These are phyloP conservation scores for Silurus asotus DNA, from an alignment of 2,113 vertebrate species.

Conservation along the genomic window DNA sequence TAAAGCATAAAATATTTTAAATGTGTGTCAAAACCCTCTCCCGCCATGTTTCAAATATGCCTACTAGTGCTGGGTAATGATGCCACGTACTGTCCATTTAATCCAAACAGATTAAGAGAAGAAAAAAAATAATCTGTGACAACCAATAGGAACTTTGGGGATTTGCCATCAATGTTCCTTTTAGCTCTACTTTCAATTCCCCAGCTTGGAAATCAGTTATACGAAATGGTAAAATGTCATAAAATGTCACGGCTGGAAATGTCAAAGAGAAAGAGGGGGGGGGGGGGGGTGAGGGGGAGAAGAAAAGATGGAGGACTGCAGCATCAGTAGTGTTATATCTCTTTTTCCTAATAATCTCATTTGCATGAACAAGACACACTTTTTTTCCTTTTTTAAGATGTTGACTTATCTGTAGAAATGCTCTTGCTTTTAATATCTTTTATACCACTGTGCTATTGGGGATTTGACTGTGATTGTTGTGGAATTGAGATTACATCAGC, in stretches of 20 bases:
- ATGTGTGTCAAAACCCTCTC: conserved; percentile 19
- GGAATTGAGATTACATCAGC: background rate
- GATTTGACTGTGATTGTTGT: background rate
- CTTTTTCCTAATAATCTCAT: conserved; percentile 11
- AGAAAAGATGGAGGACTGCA: conserved; percentile 63
- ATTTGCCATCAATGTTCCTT: conserved; percentile 73
- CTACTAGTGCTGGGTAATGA: conserved; percentile 47
- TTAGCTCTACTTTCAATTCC: conserved; percentile 81
- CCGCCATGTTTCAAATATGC: conserved; percentile 43
- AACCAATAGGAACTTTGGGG: conserved; percentile 16
- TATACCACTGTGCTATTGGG: background rate
- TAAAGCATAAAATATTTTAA: background rate
- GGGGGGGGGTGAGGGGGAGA: conserved; percentile 71
- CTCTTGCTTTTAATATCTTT: background rate
- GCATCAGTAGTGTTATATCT: background rate
- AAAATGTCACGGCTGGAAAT: conserved; percentile 85
- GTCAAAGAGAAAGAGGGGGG: conserved; percentile 69
- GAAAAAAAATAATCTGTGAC: conserved; percentile 29
- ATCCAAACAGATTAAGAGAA: conserved; percentile 4
- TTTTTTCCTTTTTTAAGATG: background rate
- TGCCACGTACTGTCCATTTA: background rate
- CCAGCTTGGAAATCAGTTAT: conserved; percentile 77
- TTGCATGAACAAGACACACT: background rate
- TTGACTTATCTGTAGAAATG: background rate
- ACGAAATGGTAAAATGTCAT: conserved; percentile 87